A percentile compares a stretch with the other conserved stretches of the same genome.
Conservation (phyloP, 92 coral and sea anemone species). For the Palythoa heliodiscus region DNA sequence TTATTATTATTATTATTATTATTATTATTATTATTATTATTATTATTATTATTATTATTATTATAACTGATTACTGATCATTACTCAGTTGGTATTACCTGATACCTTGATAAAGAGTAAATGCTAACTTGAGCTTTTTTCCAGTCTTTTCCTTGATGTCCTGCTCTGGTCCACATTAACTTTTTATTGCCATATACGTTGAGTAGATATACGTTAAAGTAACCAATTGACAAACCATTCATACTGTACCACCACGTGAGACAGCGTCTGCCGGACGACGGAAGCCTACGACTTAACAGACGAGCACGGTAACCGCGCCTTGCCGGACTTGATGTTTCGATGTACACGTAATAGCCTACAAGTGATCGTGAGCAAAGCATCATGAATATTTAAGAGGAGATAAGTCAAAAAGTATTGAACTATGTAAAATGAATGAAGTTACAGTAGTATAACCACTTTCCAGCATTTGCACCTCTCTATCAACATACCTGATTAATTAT, state of each 20-base stretch:
- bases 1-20: too few species aligned
- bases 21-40: too few species aligned
- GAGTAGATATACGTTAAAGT: conserved; percentile 65
- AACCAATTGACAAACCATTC: conserved; percentile 82
- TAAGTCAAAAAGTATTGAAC: too few species aligned
- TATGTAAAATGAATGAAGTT: not conserved
- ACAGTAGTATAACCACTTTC: not conserved
- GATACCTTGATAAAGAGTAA: conserved; percentile 62
- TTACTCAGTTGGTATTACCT: conserved; percentile 48
- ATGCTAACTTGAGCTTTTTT: conserved; percentile 57
- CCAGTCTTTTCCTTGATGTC: conserved; percentile 87
- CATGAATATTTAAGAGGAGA: not conserved
- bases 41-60: too few species aligned
- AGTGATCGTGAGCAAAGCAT: not conserved
- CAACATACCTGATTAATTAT: too few species aligned
- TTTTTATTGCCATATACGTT: conserved; percentile 62
- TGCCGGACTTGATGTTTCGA: conserved; percentile 88
- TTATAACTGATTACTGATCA: not conserved
- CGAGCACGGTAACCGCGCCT: conserved; percentile 80
- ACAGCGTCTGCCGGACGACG: conserved; percentile 65
- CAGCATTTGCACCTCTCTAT: not conserved
- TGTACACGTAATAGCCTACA: conserved; percentile 72
- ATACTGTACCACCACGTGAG: conserved; percentile 83
- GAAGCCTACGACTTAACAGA: conserved; percentile 59
- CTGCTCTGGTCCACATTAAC: conserved; percentile 74